phyloP scores from a whole-genome alignment of 2,888 invertebrate genomes.

The Epinotia demarniana region DNA sequence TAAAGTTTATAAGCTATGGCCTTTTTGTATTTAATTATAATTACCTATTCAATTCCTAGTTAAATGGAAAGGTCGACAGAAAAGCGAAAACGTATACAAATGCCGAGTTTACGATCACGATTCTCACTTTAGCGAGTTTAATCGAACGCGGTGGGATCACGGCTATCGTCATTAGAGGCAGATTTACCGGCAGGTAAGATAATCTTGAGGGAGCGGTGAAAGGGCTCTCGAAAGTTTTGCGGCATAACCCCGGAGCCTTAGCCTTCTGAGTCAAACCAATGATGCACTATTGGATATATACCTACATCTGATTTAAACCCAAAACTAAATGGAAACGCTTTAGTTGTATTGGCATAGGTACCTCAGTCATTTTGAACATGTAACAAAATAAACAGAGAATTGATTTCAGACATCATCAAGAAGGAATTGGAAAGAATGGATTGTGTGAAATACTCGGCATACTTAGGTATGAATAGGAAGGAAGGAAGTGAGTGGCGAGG shows the following conservation, averaged over 20 bases:
- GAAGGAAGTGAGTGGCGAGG: too few species aligned
- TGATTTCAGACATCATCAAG: too few species aligned
- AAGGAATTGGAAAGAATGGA: too few species aligned
- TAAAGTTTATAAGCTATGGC: too few species aligned
- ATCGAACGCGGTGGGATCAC: slow-evolving; percentile 46
- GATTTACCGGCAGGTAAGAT: slow-evolving; percentile 50
- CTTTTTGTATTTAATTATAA: neutral
- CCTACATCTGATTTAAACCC: neutral
- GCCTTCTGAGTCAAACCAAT: slow-evolving; percentile 10
- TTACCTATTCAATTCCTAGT: neutral
- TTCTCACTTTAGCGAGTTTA: slow-evolving; percentile 44
- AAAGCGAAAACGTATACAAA: slow-evolving; percentile 36
- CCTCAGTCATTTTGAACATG: too few species aligned
- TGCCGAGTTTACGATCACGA: slow-evolving; percentile 44
- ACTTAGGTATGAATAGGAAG: too few species aligned
- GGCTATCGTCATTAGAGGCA: slow-evolving; percentile 50
- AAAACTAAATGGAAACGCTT: neutral
- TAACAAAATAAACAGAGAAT: too few species aligned
- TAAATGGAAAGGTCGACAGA: slow-evolving; percentile 3
- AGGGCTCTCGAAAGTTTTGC: slow-evolving; percentile 67
- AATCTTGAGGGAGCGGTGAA: slow-evolving; percentile 65
- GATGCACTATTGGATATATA: neutral
- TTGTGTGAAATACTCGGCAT: too few species aligned
- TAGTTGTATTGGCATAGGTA: too few species aligned
- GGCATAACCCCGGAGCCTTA: slow-evolving; percentile 32